Evolutionary conservation across 1,140 invertebrate species (phyloP).

Genomic region (Cepaea nemoralis): DNA sequence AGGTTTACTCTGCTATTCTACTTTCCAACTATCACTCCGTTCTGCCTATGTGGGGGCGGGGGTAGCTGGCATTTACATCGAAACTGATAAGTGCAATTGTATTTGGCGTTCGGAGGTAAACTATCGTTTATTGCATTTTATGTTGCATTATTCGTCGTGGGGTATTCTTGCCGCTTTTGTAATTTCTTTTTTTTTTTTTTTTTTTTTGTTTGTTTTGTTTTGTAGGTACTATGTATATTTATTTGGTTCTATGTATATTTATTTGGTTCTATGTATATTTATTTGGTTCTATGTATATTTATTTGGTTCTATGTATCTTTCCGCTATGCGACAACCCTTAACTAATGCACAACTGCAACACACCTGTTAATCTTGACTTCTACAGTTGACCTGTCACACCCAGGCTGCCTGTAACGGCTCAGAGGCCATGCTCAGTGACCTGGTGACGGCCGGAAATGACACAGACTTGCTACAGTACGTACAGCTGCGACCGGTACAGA

Average conservation of each 20-base stretch:
- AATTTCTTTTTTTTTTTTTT: too few species aligned
- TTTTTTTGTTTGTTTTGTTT: too few species aligned
- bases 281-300: neutral
- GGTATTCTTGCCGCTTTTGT: neutral
- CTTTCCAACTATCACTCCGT: too few species aligned
- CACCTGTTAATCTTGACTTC: neutral
- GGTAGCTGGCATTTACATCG: too few species aligned
- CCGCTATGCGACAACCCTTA: neutral
- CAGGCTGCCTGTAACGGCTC: neutral
- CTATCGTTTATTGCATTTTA: too few species aligned
- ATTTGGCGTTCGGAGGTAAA: too few species aligned
- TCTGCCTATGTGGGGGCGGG: too few species aligned
- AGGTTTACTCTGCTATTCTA: too few species aligned
- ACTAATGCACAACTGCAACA: too few species aligned
- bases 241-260: neutral
- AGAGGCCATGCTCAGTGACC: neutral
- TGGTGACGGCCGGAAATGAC: neutral
- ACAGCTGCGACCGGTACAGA: neutral
- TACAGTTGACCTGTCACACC: neutral
- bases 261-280: too few species aligned
- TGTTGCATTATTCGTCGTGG: neutral
- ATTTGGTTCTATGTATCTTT: neutral
- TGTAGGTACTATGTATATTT: neutral
- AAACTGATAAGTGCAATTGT: too few species aligned
- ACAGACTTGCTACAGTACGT: neutral